Base-by-base conservation (phyloP, 2,888 invertebrate genomes). In the Cheilosia impressa region DNA sequence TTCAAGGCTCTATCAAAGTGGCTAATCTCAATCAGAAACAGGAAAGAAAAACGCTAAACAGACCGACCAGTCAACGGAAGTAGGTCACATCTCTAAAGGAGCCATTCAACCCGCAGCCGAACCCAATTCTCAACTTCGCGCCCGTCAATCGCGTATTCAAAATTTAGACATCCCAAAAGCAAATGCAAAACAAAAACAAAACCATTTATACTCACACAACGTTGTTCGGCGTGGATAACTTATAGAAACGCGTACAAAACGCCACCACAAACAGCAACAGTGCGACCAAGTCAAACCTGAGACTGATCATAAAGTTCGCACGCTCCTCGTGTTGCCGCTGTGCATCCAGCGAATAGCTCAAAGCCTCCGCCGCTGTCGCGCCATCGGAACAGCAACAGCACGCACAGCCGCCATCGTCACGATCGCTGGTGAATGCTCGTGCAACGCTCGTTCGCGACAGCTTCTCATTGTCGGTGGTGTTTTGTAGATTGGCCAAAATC, bases 151-250 rank as follows among this genome's bases (percentile, higher is more conserved):
- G 38, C 9, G 13, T 41, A 19, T 22, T 15, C n/a, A 34, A 5
- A 38, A 58, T 34, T 10, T 10, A 9, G 27, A 6, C 10, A 2
- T 10, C 34, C 13, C 13, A 22, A 62, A 15, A 71, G 22, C 31
- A 55, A 62, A 53, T 27, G 2, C n/a, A 19, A 13, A 31, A 55
- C 38, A 45, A 71, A 75, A 22, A 75, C 38, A n/a, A n/a, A n/a
- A n/a, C 53, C 22, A 24, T 1, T 27, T 38, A 55, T 69, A 95
- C 97, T 95, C 94, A 98, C 98, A 98, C 98, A 90, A 98, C 96
- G 93, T 96, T 95, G 87, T 94, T 94, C 1, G 98, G 98, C 90
- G 97, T 95, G 87, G 96, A 95, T 55, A 98, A 93, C 89, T 95
- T 95, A 92, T 97, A 97, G 90, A 98, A 94, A 88, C 98, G 94